Base-by-base conservation (phyloP, 1,140 invertebrate genomes). In the Ptiloglossa arizonensis region DNA sequence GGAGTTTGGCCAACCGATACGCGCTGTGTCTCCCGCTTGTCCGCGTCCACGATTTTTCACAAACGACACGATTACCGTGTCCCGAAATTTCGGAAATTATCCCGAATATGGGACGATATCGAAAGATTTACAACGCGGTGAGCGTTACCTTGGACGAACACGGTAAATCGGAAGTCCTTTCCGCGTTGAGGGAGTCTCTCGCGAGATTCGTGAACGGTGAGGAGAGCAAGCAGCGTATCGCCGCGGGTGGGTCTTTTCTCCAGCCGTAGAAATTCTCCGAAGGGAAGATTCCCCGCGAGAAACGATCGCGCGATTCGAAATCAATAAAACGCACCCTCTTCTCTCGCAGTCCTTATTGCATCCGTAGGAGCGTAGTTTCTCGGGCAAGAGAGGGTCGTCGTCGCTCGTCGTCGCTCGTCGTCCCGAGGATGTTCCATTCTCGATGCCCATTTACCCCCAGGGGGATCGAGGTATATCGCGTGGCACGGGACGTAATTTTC, bases 401-500 rank as follows among this genome's bases (percentile, higher is more conserved):
- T n/a, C n/a, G n/a, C n/a, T n/a, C n/a, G n/a, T n/a, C 8, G 5
- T 24, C n/a, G 9, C 11, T 48, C n/a, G 15, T 15, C 19, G 3
- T 24, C 6, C 56, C 27, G 32, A 41, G 19, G 48, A 73, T 29
- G 41, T 35, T 46, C 52, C 63, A 27, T 50, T 60, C 32, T 32
- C 64, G 41, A 70, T 50, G 73, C 66, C 67, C 60, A 77, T 70
- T 77, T 70, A 59, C 44, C 54, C 24, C 19, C 35, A 5, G 35
- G 5, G 1, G 2, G 41, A n/a, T 17, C 32, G 52, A 13, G 41
- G 29, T 72, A 71, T 44, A 60, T 77, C 67, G 74, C 8, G n/a
- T n/a, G n/a, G 35, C 48, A 9, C 15, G 57, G 75, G n/a, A 46
- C 89, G 89, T 89, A 90, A 91, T 91, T 90, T 90, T 82, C 87